Evolutionary conservation across 1,140 invertebrate genomes (phyloP), one percentile per base, ranked within the genome.

Genomic region (Nephila pilipes): DNA sequence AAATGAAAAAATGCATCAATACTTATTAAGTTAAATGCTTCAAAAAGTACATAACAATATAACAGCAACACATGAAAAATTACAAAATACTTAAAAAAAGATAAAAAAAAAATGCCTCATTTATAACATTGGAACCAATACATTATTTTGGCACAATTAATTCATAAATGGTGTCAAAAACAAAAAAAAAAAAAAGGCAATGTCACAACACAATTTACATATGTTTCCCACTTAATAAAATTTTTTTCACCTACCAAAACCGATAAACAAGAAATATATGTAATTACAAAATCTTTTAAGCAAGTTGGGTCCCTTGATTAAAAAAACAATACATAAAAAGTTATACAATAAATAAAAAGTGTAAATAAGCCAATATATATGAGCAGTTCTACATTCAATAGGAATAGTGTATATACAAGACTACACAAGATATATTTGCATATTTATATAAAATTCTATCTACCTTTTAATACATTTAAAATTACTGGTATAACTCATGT

Each of bases 321-420:
- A 32, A 75, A 65, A 32, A 18, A 32, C 18, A 75, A 75, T 36
- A 75, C 65, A 36, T 75, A 36, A 75, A 75, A 75, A 75, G 29
- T 75, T 20, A 32, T 36, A 32, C 69, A 75, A 75, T 75, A 75
- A 75, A 75, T 69, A 69, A 75, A 75, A 75, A 75, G 69, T 75
- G 69, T 75, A 75, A 32, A 75, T 75, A 75, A 75, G 69, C 69
- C 18, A 16, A 75, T 32, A 75, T 2, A 6, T 29, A 20, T 75
- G 69, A 75, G 69, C 69, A 75, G 36, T 32, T 75, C 69, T 75
- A 75, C 20, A 75, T 36, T 75, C 69, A 36, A 6, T 32, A 75
- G 18, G 69, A 75, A 75, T 32, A 75, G 69, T 75, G 69, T 75
- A 75, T 29, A 32, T 36, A 36, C 63, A 65, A 65, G 63, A 65